A percentile compares a stretch with the other conserved stretches of the same genome.
Conservation (phyloP, 2,888 invertebrate species). For the Tineola bisselliella region DNA sequence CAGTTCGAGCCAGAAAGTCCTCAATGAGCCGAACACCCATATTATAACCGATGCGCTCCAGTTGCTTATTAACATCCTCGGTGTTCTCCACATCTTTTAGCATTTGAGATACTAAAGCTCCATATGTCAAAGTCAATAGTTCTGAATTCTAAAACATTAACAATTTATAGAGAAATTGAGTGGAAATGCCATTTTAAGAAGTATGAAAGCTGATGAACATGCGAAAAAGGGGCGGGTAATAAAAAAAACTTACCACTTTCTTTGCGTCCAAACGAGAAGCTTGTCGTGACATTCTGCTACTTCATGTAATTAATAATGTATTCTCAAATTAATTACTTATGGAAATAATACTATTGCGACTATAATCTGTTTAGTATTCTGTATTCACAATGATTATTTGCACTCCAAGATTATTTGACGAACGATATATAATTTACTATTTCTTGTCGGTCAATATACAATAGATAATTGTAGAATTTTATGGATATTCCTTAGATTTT, state of each 20-base stretch:
- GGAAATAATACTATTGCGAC: too few relatives aligned
- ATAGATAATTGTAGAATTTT: too few relatives aligned
- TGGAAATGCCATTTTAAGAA: not conserved
- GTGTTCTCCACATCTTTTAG: constrained; percentile 95
- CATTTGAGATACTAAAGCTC: constrained; percentile 96
- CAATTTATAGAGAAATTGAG: too few relatives aligned
- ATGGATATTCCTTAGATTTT: too few relatives aligned
- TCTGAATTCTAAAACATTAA: constrained; percentile 82
- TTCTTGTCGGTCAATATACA: too few relatives aligned
- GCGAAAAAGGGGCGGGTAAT: constrained; percentile 2
- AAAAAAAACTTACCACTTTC: constrained; percentile 72
- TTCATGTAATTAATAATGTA: too few relatives aligned
- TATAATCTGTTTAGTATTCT: too few relatives aligned
- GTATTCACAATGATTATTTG: too few relatives aligned
- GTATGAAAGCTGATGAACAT: too few relatives aligned
- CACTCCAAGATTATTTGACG: too few relatives aligned
- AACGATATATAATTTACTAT: too few relatives aligned
- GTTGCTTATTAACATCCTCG: constrained; percentile 97
- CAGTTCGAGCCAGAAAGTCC: constrained; percentile 94
- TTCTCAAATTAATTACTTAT: too few relatives aligned
- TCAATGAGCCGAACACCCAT: constrained; percentile 98
- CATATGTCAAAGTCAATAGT: constrained; percentile 96
- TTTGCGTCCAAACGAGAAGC: constrained; percentile 77
- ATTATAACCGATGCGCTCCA: constrained; percentile 96
- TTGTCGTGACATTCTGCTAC: constrained; percentile 72